Evolutionary conservation across 2,888 invertebrate species (phyloP), one percentile per base, ranked within the genome.

Genomic region (Lasioglossum malachurum): DNA sequence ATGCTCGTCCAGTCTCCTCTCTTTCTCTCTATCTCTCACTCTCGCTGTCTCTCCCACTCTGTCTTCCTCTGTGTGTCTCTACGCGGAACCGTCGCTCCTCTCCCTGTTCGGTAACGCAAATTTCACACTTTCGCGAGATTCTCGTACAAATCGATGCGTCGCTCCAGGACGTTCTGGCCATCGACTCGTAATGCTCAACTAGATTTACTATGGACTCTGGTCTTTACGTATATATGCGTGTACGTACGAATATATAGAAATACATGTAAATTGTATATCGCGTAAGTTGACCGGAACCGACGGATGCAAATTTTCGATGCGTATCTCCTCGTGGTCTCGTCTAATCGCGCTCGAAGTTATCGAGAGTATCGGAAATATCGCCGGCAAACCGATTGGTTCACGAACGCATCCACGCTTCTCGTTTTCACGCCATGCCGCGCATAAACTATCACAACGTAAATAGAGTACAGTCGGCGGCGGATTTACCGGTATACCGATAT

Each of bases 101-200:
- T 53, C 46, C 46, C 46, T 4, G 35, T 35, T 27, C 44, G 60
- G 19, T n/a, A 46, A 67, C 14, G 77, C 23, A 19, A 4, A 19
- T 23, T 41, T 49, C 44, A 16, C 27, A n/a, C 31, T 75, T 31
- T 35, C 31, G 8, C 19, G 57, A 38, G 46, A 71, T 46, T n/a
- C 69, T 27, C 19, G 69, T 73, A 53, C 64, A 35, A 72, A 38
- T 64, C 41, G 60, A 46, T 67, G 46, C 57, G 41, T 41, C 64
- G 53, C 79, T 64, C 87, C 87, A 87, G 93, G 93, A 94, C 94
- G 93, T 94, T 94, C 94, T 94, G 92, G 95, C 94, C 94, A 94
- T 89, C 94, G 93, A 94, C 92, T 93, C 86, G 83, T 91, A 91
- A 94, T 95, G 95, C 95, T 94, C 95, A 95, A 94, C 93, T 95